These are phyloP conservation scores for Solea senegalensis DNA, from an alignment of 2,113 vertebrate species.

Conservation along the genomic window DNA sequence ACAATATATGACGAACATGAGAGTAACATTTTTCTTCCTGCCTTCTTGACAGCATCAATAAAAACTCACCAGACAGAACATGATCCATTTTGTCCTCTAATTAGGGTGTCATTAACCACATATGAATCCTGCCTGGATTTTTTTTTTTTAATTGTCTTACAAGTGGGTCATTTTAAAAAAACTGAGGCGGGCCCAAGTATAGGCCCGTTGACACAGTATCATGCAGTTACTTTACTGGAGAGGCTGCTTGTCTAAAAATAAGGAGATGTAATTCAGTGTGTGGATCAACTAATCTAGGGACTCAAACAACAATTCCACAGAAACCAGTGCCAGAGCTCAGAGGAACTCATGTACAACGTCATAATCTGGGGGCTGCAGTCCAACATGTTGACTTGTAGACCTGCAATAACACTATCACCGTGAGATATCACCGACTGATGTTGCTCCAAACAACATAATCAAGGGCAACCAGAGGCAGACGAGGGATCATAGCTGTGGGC, in stretches of 20 bases:
- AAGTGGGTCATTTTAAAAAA: no score
- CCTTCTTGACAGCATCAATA: no score
- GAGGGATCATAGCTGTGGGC: constrained; percentile 51
- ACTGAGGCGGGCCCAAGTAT: no score
- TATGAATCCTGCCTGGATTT: neutral
- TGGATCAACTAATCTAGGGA: neutral
- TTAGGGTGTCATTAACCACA: constrained; percentile 22
- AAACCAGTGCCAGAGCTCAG: neutral
- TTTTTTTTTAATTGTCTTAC: neutral
- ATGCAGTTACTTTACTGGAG: no score
- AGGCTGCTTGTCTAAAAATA: no score
- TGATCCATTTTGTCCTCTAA: constrained; percentile 20
- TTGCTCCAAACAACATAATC: constrained; percentile 51
- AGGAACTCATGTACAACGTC: neutral
- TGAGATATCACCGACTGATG: constrained; percentile 47
- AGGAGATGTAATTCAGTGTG: no score
- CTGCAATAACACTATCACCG: constrained; percentile 26
- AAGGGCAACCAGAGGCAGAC: constrained; percentile 55
- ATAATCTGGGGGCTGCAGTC: constrained; percentile 9
- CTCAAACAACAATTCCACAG: neutral
- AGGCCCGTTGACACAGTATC: no score
- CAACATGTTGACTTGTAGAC: neutral
- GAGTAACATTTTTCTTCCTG: neutral
- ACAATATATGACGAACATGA: no score
- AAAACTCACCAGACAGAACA: no score